phyloP scores from a whole-genome alignment of 2,888 invertebrate genomes.

The Drosophila rellima region DNA sequence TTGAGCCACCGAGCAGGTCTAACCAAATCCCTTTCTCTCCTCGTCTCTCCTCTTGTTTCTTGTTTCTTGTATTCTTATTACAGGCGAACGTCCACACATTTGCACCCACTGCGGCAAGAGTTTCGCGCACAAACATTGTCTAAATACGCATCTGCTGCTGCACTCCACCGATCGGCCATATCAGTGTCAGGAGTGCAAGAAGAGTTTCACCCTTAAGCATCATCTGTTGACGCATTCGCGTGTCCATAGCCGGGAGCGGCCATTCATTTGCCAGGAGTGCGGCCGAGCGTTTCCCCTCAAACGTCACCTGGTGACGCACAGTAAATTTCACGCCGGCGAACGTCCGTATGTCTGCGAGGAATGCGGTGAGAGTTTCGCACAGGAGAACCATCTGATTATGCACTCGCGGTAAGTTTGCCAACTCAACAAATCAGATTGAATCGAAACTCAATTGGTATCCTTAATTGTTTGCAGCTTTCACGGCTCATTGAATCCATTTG shows the following conservation, averaged over 20 bases:
- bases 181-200: slow-evolving; percentile 94
- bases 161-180: slow-evolving; percentile 94
- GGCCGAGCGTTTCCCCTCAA: slow-evolving; percentile 93
- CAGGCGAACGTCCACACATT: slow-evolving; percentile 91
- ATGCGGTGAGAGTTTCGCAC: slow-evolving; percentile 96
- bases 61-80: background rate
- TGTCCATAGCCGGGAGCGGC: slow-evolving; percentile 92
- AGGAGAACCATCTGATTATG: slow-evolving; percentile 91
- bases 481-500: slow-evolving; percentile 98
- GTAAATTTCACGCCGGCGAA: slow-evolving; percentile 94
- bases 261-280: slow-evolving; percentile 93
- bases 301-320: slow-evolving; percentile 93
- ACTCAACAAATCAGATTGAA: no score
- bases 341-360: slow-evolving; percentile 94
- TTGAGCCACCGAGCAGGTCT: slow-evolving; percentile 63
- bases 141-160: slow-evolving; percentile 92
- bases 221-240: slow-evolving; percentile 93
- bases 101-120: slow-evolving; percentile 93
- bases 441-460: no score
- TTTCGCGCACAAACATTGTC: slow-evolving; percentile 93
- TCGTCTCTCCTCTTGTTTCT: slow-evolving; percentile 1
- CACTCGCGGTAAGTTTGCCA: slow-evolving; percentile 86
- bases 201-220: slow-evolving; percentile 94
- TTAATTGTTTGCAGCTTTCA: slow-evolving; percentile 89
- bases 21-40: slow-evolving; percentile 30